Base-by-base conservation (phyloP, 1,140 invertebrate species). In the Idris sp. region DNA sequence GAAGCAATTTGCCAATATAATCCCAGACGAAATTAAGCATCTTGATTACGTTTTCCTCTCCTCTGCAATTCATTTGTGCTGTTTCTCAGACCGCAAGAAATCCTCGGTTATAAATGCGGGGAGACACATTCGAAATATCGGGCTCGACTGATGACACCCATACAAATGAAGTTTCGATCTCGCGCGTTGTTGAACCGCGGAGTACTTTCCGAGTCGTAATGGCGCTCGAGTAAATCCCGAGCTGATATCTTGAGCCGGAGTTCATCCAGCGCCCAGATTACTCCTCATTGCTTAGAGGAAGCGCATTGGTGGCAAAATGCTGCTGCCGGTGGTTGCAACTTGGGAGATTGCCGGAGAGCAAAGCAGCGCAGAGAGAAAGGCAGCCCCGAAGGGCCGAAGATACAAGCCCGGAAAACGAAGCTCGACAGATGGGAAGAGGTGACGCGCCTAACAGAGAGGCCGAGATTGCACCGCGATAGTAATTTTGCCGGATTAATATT, bases 401-500 rank as follows among this genome's bases (percentile, higher is more conserved):
- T 48, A 65, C 67, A 46, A 49, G 61, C 31, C n/a, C 31, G 43
- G 58, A 53, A 54, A 75, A 68, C 41, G 56, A 58, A 61, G 48
- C 56, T 19, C 38, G 62, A 36, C 33, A 48, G 40, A 72, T 30
- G 58, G 51, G 22, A 18, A 15, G 43, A 54, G 26, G 26, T 48
- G 31, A 53, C 15, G 71, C 28, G 19, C 38, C 30, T 18, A 61
- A 71, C 56, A 51, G 43, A 69, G 68, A 81, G 53, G 72, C 80
- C 77, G 81, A 83, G 79, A 83, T 83, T 83, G 78, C 80, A 64
- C 64, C 75, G 76, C 71, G 74, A 79, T 76, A 81, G 83, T 86
- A 85, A 87, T 86, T 85, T 85, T 79, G 82, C 75, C 61, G 84
- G 84, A 87, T 87, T 87, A 87, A 84, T 85, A 85, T 83, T 85